Base-by-base conservation (phyloP, 2,113 vertebrate species). In the Neomonachus schauinslandi region DNA sequence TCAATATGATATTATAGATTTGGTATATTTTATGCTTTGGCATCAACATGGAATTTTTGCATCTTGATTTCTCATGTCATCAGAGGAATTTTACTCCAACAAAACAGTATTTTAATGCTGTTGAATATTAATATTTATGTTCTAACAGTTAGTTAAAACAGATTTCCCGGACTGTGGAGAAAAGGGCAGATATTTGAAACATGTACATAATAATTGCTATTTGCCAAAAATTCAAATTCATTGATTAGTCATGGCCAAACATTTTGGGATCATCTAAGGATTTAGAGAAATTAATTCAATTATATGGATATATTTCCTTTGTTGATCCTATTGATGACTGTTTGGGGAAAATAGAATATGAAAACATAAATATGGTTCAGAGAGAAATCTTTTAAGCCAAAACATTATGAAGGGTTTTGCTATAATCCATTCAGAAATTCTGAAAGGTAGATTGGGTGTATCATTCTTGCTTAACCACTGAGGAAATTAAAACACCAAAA, bases 401-500 rank as follows among this genome's bases (percentile, higher is more conserved):
- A 91, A 82, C 39, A 91, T 94, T 94, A 82, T 94, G 59, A 91
- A 97, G 95, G 84, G 24, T 93, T 95, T 96, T 92, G 12, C 92
- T 96, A 4, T 92, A 97, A 93, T 97, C 63, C 53, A 89, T 92
- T 97, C 81, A 97, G 74, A 94, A 90, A 51, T 90, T 97, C 88
- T 95, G 59, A 95, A 98, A 91, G 72, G 18, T 94, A 94, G 80
- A 71, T 86, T 97, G 76, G 67, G 61, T 95, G 26, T 81, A 84
- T 97, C 42, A 0, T 95, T 85, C 21, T 92, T 95, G 65, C 74
- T 96, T 94, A 96, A 79, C 87, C 69, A 89, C 72, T 53, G 53
- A 98, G 88, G 92, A 98, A 97, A 98, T 97, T 96, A 95, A 98
- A 97, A 97, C 88, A 96, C 57, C 71, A 53, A 67, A 96, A 97